These are phyloP conservation scores for Tachina fera DNA, from an alignment of 2,888 invertebrate genomes.

Conservation along the genomic window DNA sequence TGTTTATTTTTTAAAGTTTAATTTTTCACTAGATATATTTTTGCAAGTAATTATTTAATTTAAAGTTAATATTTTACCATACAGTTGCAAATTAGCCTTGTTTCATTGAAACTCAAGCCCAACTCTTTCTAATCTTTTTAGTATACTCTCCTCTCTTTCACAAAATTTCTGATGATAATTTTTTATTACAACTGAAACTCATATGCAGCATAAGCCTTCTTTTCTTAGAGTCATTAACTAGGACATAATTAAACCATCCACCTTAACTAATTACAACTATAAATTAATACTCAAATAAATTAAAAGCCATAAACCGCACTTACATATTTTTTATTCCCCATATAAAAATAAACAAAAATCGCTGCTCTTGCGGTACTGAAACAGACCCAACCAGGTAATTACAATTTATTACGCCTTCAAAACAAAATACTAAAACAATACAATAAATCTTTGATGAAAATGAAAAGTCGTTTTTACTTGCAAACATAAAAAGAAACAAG, in stretches of 20 bases:
- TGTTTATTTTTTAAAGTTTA: too few species aligned
- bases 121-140: too few species aligned
- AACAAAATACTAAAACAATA: slow-evolving; percentile 65
- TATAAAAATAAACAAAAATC: not conserved
- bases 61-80: too few species aligned
- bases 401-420: slow-evolving; percentile 69
- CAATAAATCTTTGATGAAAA: slow-evolving; percentile 63
- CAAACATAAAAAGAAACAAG: not conserved
- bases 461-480: slow-evolving; percentile 11
- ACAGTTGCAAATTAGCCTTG: too few species aligned
- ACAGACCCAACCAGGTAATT: slow-evolving; percentile 56
- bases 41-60: too few species aligned
- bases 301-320: slow-evolving; percentile 54
- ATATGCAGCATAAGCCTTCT: slow-evolving; percentile 33
- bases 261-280: slow-evolving; percentile 67
- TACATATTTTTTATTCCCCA: slow-evolving; percentile 5
- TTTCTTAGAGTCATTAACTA: slow-evolving; percentile 29
- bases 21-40: too few species aligned
- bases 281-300: slow-evolving; percentile 67
- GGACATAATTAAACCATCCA: slow-evolving; percentile 68
- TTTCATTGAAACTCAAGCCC: too few species aligned
- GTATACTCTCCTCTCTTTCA: too few species aligned
- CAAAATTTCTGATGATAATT: too few species aligned
- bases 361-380: not conserved
- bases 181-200: not conserved